Evolutionary conservation across 2,797 vertebrate genomes (phyloP), one percentile per base, ranked within the genome.

Genomic region (Otolemur crassicaudatus): DNA sequence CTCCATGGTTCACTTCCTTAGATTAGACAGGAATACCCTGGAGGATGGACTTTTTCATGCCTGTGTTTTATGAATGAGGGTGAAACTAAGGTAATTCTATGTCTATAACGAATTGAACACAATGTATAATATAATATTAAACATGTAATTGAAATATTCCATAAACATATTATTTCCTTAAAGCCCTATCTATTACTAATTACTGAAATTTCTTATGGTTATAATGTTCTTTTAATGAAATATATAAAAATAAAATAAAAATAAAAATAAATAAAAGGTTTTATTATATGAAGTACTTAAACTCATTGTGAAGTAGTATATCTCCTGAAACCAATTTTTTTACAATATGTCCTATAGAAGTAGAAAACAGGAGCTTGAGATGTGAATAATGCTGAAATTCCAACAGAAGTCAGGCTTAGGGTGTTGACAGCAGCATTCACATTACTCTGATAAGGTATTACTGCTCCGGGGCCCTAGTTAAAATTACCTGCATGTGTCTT

Each of bases 171-270:
- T 63, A 43, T 60, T n/a, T 76, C 20, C 27, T 76, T 75, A 70
- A 73, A 67, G n/a, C 2, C 9, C 13, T 58, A n/a, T 16, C 14
- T 63, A n/a, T 13, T 9, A 19, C 14, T 82, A 84, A 19, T 19
- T 3, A 9, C n/a, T 81, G 43, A 85, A 76, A 69, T 69, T 25
- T 34, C 22, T 56, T 49, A 73, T 20, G 14, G 69, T 81, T 91
- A 69, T 87, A 34, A 46, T 77, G 2, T 34, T 4, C 8, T 61
- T 75, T 91, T 76, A 13, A 10, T 91, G 22, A 93, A 84, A 73
- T 29, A 13, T 69, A 43, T 46, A 69, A 92, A 87, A 46, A 83
- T 79, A 13, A 91, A 91, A 43, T 75, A 58, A 73, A 91, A 91
- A 43, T 75, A 58, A 73, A 22, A 67, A 22, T 16, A 37, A 80